Evolutionary conservation across 2,888 invertebrate species (phyloP).

Genomic region (Drosophila mayaguana): DNA sequence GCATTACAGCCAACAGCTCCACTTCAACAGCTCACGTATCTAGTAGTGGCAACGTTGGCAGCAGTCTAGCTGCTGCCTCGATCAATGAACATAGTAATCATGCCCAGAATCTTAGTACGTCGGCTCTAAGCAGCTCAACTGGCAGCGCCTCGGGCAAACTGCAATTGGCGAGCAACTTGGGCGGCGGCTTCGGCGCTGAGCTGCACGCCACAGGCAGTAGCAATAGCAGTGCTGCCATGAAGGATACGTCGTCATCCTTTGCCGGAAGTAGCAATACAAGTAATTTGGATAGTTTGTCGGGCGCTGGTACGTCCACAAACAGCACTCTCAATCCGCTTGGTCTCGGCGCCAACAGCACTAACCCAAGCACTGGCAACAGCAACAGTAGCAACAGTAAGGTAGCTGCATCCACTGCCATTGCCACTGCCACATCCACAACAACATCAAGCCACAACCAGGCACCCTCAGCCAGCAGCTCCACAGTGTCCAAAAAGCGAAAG

Average conservation of each 20-base stretch:
- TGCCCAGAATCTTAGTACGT: conserved; percentile 60
- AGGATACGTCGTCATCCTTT: conserved; percentile 37
- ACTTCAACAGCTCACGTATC: conserved; percentile 49
- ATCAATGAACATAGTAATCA: conserved; percentile 63
- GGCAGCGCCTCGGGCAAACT: conserved; percentile 37
- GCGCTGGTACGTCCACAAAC: conserved; percentile 64
- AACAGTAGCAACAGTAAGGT: conserved; percentile 35
- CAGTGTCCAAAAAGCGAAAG: conserved; percentile 83
- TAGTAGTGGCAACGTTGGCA: conserved; percentile 33
- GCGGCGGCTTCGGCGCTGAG: conserved; percentile 52
- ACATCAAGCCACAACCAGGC: conserved; percentile 40
- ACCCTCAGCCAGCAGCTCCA: conserved; percentile 36
- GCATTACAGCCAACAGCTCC: conserved; percentile 25
- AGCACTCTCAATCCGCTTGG: conserved; percentile 15
- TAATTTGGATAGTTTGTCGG: conserved; percentile 49
- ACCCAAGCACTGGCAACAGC: conserved; percentile 36
- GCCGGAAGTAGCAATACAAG: conserved; percentile 17
- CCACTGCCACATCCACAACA: conserved; percentile 42
- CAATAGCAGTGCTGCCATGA: conserved; percentile 24
- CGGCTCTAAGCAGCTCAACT: conserved; percentile 32
- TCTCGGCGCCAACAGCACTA: conserved; percentile 41
- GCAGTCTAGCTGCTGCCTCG: conserved; percentile 12
- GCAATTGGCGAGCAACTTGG: conserved; percentile 52
- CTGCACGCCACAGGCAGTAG: conserved; percentile 34
- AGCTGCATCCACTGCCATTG: conserved; percentile 21